Evolutionary conservation across 2,888 invertebrate genomes (phyloP), one percentile per base, ranked within the genome.

Genomic region (Napeogenes inachia): DNA sequence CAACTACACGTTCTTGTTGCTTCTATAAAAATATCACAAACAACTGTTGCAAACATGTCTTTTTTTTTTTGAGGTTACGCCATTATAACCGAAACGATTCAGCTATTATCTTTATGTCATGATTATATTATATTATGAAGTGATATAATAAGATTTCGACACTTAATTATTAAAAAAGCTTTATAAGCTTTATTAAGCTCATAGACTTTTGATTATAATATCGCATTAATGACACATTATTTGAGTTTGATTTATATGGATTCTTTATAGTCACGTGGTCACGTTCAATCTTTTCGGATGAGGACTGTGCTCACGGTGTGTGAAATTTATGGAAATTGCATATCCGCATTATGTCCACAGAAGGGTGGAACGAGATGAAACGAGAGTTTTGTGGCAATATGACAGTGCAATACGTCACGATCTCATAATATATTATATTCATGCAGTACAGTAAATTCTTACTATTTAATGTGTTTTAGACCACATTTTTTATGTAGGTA

Each of bases 311-410:
- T 84, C 87, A 85, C 82, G 74, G 77, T 78, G 86, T 89, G 89
- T 89, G 85, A 90, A 90, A 90, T 90, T 90, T 89, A 90, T 90
- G 89, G 89, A 89, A 89, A 90, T 90, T 89, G 89, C 87, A 87
- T 86, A 82, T 82, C 81, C 85, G 82, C 84, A 85, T 85, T 84
- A 85, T 83, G 81, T 79, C 79, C 79, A 80, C 81, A 76, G 79
- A 77, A 70, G 81, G 84, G 80, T 77, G 78, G 76, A 58, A 66
- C 59, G 64, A 45, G 58, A 50, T 38, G 58, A 59, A 61, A 57
- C 65, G 66, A 58, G 60, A 63, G 60, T 62, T 63, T 63, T 66
- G 59, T 64, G 45, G 62, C 62, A 63, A 62, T 68, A 64, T 67
- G 63, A 65, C 66, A 64, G 58, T 47, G 55, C 64, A 64, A 61